Evolutionary conservation across 2,113 vertebrate species (phyloP).

Genomic region (Triplophysa tibetana): DNA sequence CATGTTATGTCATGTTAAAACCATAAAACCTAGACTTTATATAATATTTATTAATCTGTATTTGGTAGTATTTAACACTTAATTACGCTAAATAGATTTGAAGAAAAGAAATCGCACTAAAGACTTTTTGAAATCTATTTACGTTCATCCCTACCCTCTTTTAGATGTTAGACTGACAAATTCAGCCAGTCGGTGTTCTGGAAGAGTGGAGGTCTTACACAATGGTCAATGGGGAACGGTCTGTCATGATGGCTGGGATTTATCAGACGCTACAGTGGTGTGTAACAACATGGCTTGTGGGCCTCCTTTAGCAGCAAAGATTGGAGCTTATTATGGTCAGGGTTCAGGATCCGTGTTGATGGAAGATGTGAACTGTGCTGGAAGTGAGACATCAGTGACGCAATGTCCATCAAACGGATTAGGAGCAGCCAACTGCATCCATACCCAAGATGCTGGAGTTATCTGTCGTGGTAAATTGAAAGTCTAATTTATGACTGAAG

Average conservation of each 20-base stretch:
- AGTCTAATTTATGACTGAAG: neutral
- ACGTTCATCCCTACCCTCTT: neutral
- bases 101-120: neutral
- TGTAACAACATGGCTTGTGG: neutral
- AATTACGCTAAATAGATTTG: no score
- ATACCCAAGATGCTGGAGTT: neutral
- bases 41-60: no score
- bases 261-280: neutral
- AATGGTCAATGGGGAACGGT: conserved; percentile 23
- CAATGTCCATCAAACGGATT: neutral
- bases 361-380: neutral
- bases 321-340: neutral
- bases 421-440: neutral
- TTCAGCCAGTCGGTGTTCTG: conserved; percentile 20
- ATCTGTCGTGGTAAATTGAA: neutral
- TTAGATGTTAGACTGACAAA: neutral
- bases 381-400: neutral
- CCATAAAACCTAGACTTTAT: no score
- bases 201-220: conserved; percentile 33
- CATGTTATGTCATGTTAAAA: no score
- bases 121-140: neutral
- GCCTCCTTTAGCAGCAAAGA: neutral
- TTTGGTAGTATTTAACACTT: neutral
- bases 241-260: neutral
- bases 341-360: neutral